Percentiles rank a stretch among this genome's conserved stretches.
These are phyloP conservation scores for Drosophila nikananu DNA, from an alignment of 1,140 invertebrate species.

Conservation along the genomic window DNA sequence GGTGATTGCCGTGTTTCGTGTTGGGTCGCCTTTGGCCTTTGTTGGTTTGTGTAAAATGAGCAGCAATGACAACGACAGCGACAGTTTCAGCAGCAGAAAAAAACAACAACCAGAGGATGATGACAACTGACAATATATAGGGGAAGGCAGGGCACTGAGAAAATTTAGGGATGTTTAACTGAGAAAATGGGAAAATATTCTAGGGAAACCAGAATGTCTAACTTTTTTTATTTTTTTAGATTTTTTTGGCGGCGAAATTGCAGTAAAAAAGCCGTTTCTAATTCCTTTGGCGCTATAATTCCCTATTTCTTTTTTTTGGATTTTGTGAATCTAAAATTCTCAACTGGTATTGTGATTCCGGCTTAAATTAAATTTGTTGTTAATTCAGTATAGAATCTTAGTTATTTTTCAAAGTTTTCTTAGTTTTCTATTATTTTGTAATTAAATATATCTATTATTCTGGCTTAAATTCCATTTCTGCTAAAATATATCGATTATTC, in stretches of 20 bases:
- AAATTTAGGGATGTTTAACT: background rate
- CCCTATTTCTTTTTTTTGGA: too few species aligned
- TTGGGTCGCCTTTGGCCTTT: constrained; percentile 63
- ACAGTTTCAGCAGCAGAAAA: constrained; percentile 15
- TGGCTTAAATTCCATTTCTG: too few species aligned
- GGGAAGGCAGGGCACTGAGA: constrained; percentile 11
- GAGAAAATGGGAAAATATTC: background rate
- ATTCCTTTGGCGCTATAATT: background rate
- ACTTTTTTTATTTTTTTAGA: background rate
- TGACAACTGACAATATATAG: constrained; percentile 28
- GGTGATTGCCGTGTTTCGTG: constrained; percentile 36
- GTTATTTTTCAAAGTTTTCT: too few species aligned
- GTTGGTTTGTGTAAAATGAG: constrained; percentile 74
- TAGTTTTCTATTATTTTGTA: too few species aligned
- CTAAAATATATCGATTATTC: too few species aligned
- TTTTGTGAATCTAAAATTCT: too few species aligned
- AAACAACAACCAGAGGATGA: constrained; percentile 31
- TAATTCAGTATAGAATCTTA: too few species aligned
- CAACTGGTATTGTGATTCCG: too few species aligned
- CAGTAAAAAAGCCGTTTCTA: background rate
- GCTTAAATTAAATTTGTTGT: too few species aligned
- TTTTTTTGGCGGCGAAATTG: background rate
- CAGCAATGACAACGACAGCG: constrained; percentile 60
- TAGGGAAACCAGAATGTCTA: background rate
- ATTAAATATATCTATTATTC: too few species aligned